These are phyloP conservation scores for Eupithecia subfuscata DNA, from an alignment of 2,888 invertebrate genomes.

Conservation along the genomic window DNA sequence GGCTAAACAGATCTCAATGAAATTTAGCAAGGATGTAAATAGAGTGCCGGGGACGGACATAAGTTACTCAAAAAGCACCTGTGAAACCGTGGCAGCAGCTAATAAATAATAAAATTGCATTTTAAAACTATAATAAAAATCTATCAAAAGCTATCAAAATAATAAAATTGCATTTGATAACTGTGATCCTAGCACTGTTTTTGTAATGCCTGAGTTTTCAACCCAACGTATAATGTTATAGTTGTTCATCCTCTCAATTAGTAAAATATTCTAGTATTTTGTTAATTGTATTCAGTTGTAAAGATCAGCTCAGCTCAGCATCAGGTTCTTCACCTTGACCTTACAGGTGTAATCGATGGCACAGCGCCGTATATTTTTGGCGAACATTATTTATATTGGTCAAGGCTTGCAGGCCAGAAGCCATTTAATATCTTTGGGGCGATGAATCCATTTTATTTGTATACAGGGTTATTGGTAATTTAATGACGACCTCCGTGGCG, in stretches of 20 bases:
- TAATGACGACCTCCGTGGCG: no score
- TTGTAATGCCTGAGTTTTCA: background rate
- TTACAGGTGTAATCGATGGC: slow-evolving; percentile 37
- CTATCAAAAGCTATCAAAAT: no score
- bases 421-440: slow-evolving; percentile 19
- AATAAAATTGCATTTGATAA: background rate
- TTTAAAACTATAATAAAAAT: background rate
- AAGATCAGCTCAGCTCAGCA: slow-evolving; percentile 31
- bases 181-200: background rate
- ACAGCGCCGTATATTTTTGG: slow-evolving; percentile 35
- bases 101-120: background rate
- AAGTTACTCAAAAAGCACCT: no score
- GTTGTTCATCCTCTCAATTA: background rate
- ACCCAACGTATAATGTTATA: background rate
- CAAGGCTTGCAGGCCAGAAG: slow-evolving; percentile 36
- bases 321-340: slow-evolving; percentile 39
- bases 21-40: no score
- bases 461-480: background rate
- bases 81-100: no score
- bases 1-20: no score
- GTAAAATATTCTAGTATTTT: slow-evolving; percentile 22
- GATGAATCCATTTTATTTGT: slow-evolving; percentile 14
- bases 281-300: slow-evolving; percentile 30
- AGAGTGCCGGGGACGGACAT: no score
- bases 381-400: slow-evolving; percentile 35